These are phyloP conservation scores for Carollia perspicillata DNA, from an alignment of 2,113 vertebrate genomes.

Conservation along the genomic window DNA sequence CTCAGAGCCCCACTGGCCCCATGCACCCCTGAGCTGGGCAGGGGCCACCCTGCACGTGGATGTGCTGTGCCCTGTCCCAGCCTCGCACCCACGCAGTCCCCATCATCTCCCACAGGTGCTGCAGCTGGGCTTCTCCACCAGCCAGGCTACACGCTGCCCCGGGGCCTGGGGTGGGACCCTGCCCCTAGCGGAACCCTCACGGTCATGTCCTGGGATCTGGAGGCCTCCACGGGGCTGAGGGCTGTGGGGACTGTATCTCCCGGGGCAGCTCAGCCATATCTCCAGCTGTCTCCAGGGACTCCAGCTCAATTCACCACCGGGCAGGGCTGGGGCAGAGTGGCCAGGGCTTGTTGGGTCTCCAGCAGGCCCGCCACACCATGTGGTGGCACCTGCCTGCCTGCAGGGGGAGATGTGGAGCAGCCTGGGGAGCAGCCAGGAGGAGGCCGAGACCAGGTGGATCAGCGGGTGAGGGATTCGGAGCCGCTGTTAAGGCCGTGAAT, in stretches of 20 bases:
- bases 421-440: neutral
- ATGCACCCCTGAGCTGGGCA: neutral
- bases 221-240: neutral
- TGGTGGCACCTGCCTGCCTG: neutral
- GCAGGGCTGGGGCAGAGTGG: rapidly evolving
- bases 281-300: conserved; percentile 82
- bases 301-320: conserved; percentile 73
- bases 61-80: rapidly evolving
- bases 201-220: neutral
- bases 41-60: neutral
- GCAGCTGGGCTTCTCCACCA: neutral
- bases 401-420: neutral
- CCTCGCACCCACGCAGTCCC: neutral
- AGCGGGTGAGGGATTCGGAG: conserved; percentile 85
- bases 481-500: conserved; percentile 93
- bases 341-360: too few species aligned
- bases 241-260: conserved; percentile 31
- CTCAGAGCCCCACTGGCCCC: neutral
- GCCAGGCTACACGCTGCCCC: neutral
- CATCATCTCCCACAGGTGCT: neutral
- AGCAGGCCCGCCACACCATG: too few species aligned
- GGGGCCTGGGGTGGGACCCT: too few species aligned
- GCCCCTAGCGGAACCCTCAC: neutral
- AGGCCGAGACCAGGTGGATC: neutral
- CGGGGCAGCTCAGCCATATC: conserved; percentile 79